These are phyloP conservation scores for Lamellibrachia columna DNA, from an alignment of 2,888 invertebrate genomes.

Conservation along the genomic window DNA sequence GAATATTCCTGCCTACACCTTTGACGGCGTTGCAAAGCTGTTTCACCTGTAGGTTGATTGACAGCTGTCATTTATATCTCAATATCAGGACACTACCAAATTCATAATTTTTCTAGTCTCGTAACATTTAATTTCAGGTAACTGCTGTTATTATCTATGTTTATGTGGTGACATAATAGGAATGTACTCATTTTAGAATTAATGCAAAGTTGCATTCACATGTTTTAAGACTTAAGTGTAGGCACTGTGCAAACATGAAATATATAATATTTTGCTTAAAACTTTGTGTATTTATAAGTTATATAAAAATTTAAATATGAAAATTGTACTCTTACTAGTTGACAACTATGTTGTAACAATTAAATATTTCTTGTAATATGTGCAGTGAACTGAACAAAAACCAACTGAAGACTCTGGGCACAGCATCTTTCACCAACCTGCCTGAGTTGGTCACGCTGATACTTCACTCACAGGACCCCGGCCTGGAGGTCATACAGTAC, in stretches of 20 bases:
- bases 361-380: not conserved
- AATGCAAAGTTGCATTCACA: no score
- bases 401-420: slow-evolving; percentile 40
- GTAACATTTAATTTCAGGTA: not conserved
- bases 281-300: no score
- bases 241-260: no score
- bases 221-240: no score
- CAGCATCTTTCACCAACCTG: slow-evolving; percentile 46
- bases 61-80: not conserved
- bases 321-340: no score
- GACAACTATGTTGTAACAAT: no score
- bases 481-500: slow-evolving; percentile 43
- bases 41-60: slow-evolving; percentile 7
- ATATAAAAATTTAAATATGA: no score
- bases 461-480: slow-evolving; percentile 48
- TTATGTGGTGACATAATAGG: not conserved
- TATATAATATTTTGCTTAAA: no score
- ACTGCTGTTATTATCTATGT: not conserved
- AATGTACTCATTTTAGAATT: not conserved
- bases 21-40: slow-evolving; percentile 20
- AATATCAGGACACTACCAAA: not conserved
- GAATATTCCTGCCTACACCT: slow-evolving; percentile 16
- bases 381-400: slow-evolving; percentile 51
- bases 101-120: not conserved
- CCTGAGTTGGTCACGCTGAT: slow-evolving; percentile 48